Conservation (phyloP, 2,797 vertebrate genomes). For the Smutsia gigantea region DNA sequence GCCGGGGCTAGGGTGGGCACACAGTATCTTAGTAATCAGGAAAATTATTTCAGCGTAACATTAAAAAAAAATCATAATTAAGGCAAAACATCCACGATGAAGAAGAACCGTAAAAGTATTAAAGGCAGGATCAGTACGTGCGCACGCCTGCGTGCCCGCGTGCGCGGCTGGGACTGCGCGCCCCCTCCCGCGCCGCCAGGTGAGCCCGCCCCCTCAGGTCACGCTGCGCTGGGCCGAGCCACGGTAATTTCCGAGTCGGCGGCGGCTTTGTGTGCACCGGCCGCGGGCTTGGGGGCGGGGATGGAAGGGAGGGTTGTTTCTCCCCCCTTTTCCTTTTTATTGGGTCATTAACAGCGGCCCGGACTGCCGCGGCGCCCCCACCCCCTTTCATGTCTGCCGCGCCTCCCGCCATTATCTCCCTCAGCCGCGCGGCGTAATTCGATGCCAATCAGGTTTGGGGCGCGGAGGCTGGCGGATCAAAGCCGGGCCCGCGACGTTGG, state of each 20-base stretch:
- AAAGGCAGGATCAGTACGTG: background rate
- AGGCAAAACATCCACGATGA: background rate
- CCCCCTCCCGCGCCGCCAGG: constrained; percentile 54
- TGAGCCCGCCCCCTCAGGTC: constrained; percentile 71
- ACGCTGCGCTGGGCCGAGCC: constrained; percentile 77
- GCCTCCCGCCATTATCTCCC: constrained; percentile 82
- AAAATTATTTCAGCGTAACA: background rate
- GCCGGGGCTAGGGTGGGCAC: background rate
- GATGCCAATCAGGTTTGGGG: constrained; percentile 83
- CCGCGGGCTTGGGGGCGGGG: constrained; percentile 76
- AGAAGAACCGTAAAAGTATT: background rate
- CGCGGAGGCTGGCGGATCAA: constrained; percentile 78
- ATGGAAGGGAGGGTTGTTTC: constrained; percentile 67
- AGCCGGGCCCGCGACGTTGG: constrained; percentile 65
- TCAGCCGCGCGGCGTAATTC: constrained; percentile 77
- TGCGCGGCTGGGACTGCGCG: background rate
- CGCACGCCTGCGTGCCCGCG: background rate
- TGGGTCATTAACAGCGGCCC: constrained; percentile 83
- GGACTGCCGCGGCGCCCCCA: constrained; percentile 76
- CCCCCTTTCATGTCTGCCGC: constrained; percentile 81
- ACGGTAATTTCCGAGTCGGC: constrained; percentile 75
- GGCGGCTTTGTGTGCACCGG: constrained; percentile 78
- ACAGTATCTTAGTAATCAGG: constrained; percentile 5
- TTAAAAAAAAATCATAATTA: background rate
- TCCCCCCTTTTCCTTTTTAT: constrained; percentile 80